Conservation (phyloP, 2,888 invertebrate genomes). For the Brachypalpus laphriformis region DNA sequence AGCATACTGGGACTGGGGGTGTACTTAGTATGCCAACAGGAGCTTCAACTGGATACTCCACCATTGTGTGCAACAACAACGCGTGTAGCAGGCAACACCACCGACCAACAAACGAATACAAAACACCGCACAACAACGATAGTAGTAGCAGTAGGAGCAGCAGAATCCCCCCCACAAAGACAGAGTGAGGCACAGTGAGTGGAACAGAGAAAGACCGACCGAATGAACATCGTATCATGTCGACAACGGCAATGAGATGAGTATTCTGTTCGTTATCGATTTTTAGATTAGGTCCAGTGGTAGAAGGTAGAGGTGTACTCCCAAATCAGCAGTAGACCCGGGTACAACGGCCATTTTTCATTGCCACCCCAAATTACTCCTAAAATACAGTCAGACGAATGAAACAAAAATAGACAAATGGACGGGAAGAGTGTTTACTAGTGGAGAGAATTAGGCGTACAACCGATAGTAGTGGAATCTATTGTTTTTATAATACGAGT, state of each 20-base stretch:
- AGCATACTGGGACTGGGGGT: not conserved
- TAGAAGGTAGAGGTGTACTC: conserved; percentile 16
- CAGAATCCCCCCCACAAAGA: not conserved
- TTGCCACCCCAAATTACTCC: conserved; percentile 54
- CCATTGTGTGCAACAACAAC: conserved; percentile 52
- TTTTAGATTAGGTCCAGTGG: conserved; percentile 70
- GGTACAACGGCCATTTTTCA: conserved; percentile 59
- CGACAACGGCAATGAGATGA: conserved; percentile 51
- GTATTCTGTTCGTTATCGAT: conserved; percentile 71
- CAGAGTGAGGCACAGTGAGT: not conserved
- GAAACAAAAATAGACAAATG: conserved; percentile 26
- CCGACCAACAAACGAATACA: conserved; percentile 66
- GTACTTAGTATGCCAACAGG: conserved; percentile 7
- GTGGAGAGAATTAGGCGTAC: not conserved
- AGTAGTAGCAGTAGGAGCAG: conserved; percentile 1
- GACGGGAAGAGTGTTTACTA: conserved; percentile 46
- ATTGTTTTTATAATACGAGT: not conserved
- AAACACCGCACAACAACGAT: conserved; percentile 51
- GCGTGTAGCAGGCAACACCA: conserved; percentile 63
- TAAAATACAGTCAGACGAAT: conserved; percentile 45
- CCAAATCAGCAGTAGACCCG: conserved; percentile 5
- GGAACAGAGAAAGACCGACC: conserved; percentile 2
- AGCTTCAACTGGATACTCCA: conserved; percentile 42
- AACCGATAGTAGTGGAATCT: not conserved
- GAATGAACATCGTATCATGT: conserved; percentile 30